These are phyloP conservation scores for Oscheius myriophilus DNA, from an alignment of 2,888 invertebrate species.

Conservation along the genomic window DNA sequence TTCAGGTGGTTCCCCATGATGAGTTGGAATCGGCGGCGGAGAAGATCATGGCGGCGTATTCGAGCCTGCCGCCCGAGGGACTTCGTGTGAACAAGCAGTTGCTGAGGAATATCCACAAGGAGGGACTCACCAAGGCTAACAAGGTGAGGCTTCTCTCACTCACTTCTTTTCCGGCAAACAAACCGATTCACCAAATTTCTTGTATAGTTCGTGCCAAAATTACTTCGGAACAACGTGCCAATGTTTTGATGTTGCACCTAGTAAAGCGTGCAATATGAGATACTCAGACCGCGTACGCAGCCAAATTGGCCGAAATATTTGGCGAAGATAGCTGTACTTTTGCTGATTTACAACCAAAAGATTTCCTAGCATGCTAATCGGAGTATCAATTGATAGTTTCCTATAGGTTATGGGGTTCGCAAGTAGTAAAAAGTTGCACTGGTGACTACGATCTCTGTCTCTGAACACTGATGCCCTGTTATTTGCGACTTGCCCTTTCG, in stretches of 20 bases:
- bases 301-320: no score
- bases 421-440: neutral
- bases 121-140: constrained; percentile 73
- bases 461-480: neutral
- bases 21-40: constrained; percentile 44
- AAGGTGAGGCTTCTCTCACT: constrained; percentile 41
- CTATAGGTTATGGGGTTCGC: no score
- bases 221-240: no score
- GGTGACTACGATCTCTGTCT: neutral
- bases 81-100: constrained; percentile 81
- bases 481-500: neutral
- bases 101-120: constrained; percentile 76
- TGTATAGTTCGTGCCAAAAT: no score
- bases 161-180: neutral
- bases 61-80: constrained; percentile 73
- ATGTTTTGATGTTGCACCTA: no score
- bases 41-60: constrained; percentile 43
- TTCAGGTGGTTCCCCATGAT: constrained; percentile 77
- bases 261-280: no score
- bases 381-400: no score
- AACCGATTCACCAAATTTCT: no score
- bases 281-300: no score
- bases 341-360: no score
- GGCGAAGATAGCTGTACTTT: no score
- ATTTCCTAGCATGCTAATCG: no score